Base-by-base conservation (phyloP, 2,113 vertebrate genomes). In the Thomomys bottae region DNA sequence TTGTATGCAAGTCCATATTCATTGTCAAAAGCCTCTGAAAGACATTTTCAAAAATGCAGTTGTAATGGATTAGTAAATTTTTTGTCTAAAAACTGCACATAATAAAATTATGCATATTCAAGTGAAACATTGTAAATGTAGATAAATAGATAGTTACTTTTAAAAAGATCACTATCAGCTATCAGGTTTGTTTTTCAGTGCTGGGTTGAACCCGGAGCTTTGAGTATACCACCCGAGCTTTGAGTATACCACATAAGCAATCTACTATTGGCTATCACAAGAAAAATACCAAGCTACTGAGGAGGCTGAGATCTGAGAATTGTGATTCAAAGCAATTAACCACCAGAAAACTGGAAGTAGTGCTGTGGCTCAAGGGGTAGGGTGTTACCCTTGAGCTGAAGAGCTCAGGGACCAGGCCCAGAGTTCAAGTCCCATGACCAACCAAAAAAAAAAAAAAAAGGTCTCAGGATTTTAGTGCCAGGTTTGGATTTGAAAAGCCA, bases 1-100 rank as follows among this genome's bases (percentile, higher is more conserved):
- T 98, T 97, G 92, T 98, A 98, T 87, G 99, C 99, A 94, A 96
- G 66, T 87, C 97, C 98, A 97, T 99, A 99, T 97, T 99, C 99
- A 32, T 98, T 98, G 96, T 99, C 99, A 94, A 99, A 99, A 91
- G 99, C 99, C 98, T 99, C 99, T 99, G 98, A 88, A 98, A 97
- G 0, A 97, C 63, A 96, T 94, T 94, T 94, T 75, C 0, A 90
- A 92, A 94, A 92, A 73, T 32, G 20, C 8, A 92, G 21, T 73
- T 90, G 8, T n/a, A 61, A 73, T 72, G 79, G 75, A 66, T 70
- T 40, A 49, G 42, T 77, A 84, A 67, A 82, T 30, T 14, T 12
- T 66, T 14, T 10, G 73, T 32, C 87, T 81, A 30, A 67, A 96
- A 82, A 63, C 45, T 6, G 28, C 57, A 72, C 20, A 36, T 4